These are phyloP conservation scores for Tenthredo distinguenda DNA, from an alignment of 2,888 invertebrate genomes.

Conservation along the genomic window DNA sequence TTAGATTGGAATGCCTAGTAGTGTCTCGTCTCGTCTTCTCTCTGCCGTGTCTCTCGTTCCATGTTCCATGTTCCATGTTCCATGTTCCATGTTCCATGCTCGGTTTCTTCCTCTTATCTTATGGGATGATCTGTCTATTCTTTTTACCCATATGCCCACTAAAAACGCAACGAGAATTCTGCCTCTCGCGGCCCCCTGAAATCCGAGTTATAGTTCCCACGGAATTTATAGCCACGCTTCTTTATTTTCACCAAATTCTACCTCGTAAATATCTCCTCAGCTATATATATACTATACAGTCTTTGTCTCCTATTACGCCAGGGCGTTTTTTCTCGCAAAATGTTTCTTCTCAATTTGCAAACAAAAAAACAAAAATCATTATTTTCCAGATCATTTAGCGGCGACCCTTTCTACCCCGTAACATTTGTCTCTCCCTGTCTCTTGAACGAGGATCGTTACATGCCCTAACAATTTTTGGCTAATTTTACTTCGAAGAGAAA, in stretches of 20 bases:
- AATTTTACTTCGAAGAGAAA: neutral
- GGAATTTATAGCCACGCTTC: slow-evolving; percentile 16
- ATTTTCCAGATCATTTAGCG: neutral
- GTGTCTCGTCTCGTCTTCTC: slow-evolving; percentile 27
- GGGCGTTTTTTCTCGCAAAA: neutral
- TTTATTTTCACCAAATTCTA: slow-evolving; percentile 20
- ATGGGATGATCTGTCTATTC: slow-evolving; percentile 47
- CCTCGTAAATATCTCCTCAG: slow-evolving; percentile 23
- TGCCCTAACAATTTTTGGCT: slow-evolving; percentile 10
- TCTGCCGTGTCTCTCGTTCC: neutral
- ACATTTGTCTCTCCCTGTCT: neutral
- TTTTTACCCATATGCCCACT: slow-evolving; percentile 24
- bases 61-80: neutral
- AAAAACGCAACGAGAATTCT: slow-evolving; percentile 30
- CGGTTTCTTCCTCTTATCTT: slow-evolving; percentile 33
- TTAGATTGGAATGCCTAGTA: slow-evolving; percentile 50
- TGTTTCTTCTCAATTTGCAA: neutral
- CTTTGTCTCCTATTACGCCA: neutral
- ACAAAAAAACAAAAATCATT: neutral
- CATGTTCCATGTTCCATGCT: neutral
- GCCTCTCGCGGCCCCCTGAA: slow-evolving; percentile 15
- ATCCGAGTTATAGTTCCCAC: slow-evolving; percentile 38
- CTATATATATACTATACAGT: neutral
- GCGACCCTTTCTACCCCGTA: neutral
- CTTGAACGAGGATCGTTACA: neutral